Evolutionary conservation across 1,140 invertebrate genomes (phyloP), one percentile per base, ranked within the genome.

Genomic region (Bombus consobrinus): DNA sequence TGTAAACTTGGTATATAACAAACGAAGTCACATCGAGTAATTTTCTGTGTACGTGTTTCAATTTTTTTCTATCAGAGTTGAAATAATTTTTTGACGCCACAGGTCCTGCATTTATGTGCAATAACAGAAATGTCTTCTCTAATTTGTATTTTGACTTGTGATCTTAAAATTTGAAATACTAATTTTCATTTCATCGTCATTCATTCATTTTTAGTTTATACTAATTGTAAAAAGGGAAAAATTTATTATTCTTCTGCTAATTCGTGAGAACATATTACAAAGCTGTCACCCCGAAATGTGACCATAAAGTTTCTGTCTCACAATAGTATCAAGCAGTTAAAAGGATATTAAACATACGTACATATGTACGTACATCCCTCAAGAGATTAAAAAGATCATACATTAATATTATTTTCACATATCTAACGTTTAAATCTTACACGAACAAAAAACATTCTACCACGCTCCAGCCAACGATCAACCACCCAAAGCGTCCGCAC

Each of bases 401-500:
- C 47, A 53, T 53, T 53, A 8, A 53, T 53, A 8, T 22, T 22
- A 53, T 18, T 53, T 22, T 53, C 47, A 8, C 18, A 22, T 53
- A 22, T 22, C 6, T 53, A 53, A 53, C 47, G 5, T 22, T 53
- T 53, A 22, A 22, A 53, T 1, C 18, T 53, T 53, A 6, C 18
- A 53, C 18, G 13, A 43, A 15, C 66, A 34, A 43, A 5, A 68
- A 37, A 12, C 41, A 25, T 43, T 12, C 25, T 12, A 3, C 41
- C 39, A 13, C 37, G 59, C 6, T 25, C 13, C n/a, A n/a, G 34
- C 34, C 74, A 59, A 25, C n/a, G 59, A 32, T 13, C 37, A 22
- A 66, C n/a, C 37, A n/a, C n/a, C n/a, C 76, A 34, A 79, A 79
- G 41, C 41, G 41, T 47, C 64, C 77, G 34, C 32, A 22, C 32